Conservation (phyloP, 2,113 vertebrate genomes). For the Malaclemys terrapin region DNA sequence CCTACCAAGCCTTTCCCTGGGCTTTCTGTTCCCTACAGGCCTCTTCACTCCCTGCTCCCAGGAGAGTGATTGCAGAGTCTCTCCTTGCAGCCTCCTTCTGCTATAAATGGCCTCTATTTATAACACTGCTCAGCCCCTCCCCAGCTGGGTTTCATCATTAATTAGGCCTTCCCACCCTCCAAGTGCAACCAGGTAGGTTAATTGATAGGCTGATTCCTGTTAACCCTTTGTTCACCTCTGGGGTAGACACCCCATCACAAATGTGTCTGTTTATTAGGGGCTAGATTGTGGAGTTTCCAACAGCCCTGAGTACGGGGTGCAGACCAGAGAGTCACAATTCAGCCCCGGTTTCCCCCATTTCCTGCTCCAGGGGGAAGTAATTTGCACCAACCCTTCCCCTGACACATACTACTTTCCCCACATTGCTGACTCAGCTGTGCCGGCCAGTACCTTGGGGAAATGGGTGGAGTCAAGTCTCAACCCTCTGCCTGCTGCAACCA, state of each 20-base stretch:
- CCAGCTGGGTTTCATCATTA: background rate
- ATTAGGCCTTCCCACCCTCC: background rate
- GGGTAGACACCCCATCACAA: background rate
- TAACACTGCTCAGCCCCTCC: background rate
- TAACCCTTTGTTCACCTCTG: background rate
- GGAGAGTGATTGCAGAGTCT: background rate
- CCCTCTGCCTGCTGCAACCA: background rate
- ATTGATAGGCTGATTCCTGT: background rate
- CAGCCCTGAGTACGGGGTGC: background rate
- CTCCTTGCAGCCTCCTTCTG: background rate
- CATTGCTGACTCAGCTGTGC: accelerated
- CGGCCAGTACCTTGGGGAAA: background rate
- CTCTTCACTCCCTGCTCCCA: background rate
- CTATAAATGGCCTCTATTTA: background rate
- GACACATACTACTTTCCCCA: background rate
- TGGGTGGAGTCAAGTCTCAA: background rate
- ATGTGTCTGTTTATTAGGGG: background rate
- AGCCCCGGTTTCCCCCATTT: background rate
- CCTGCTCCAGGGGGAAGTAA: background rate
- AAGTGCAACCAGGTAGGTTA: background rate
- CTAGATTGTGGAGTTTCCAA: background rate
- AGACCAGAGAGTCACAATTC: background rate
- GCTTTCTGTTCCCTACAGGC: background rate
- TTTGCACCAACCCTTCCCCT: background rate
- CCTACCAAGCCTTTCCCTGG: background rate